Evolutionary conservation across 1,140 invertebrate genomes (phyloP), one percentile per base, ranked within the genome.

Genomic region (Drosophila santomea): DNA sequence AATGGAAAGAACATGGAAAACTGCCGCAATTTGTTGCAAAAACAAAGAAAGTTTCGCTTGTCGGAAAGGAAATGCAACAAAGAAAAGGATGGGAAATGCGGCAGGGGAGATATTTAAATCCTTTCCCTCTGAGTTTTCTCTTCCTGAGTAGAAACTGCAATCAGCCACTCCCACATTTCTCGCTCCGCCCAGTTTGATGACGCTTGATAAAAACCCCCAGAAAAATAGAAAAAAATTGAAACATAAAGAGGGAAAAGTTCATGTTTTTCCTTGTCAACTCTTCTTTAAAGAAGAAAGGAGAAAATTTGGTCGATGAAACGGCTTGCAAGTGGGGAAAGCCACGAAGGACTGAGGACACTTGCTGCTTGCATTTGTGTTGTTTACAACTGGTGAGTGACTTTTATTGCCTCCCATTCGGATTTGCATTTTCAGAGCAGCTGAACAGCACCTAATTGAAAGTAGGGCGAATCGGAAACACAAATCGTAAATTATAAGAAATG

Each of bases 11-110:
- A 74, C 71, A 68, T 55, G 60, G 44, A 62, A 74, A 74, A 39
- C 55, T 50, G 58, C 61, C 67, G 61, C 79, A 81, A 81, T 81
- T 81, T 81, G 78, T 74, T 77, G 74, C 58, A 82, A 68, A 77
- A 78, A 82, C 78, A 82, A 82, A 74, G 67, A 64, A 81, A 59
- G 58, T 74, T 78, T 63, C 43, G 36, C 32, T 35, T 36, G n/a
- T 38, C 28, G 50, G 50, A 52, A 39, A 51, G 63, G 74, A 77
- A 77, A 76, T 77, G 74, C 74, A 77, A 62, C 73, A 69, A 77
- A 68, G 73, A 76, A 25, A 50, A 17, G 50, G 28, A 43, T 57
- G 47, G 39, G 11, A 57, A 66, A 36, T 39, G 38, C 52, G 44
- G 57, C 51, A 47, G 38, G 36, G 64, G 10, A 61, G 15, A 76